Conservation (phyloP, 1,140 invertebrate genomes). For the Drosophila nikananu region DNA sequence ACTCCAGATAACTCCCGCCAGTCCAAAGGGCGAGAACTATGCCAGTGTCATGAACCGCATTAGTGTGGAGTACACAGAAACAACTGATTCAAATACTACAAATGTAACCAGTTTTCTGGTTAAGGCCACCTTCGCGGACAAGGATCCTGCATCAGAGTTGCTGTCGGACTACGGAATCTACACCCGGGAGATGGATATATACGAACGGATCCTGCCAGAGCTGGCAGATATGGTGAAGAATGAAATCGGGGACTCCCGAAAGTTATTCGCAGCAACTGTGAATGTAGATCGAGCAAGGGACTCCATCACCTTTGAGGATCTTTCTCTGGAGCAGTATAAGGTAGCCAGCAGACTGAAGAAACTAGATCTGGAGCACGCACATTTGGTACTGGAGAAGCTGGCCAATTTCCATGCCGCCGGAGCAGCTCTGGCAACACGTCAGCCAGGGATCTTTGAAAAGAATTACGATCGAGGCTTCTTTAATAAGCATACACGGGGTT, state of each 20-base stretch:
- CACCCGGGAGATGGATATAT: conserved; percentile 71
- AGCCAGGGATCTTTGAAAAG: conserved; percentile 48
- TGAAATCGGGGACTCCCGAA: conserved; percentile 57
- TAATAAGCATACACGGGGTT: conserved; percentile 53
- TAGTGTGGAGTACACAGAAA: conserved; percentile 34
- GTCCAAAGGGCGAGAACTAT: conserved; percentile 76
- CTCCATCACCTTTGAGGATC: conserved; percentile 75
- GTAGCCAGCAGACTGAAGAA: conserved; percentile 86
- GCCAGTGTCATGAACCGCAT: conserved; percentile 72
- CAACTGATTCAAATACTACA: conserved; percentile 1
- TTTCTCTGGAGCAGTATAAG: conserved; percentile 85
- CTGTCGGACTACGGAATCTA: conserved; percentile 59
- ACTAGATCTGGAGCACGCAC: conserved; percentile 85
- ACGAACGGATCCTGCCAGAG: conserved; percentile 63
- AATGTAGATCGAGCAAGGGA: conserved; percentile 59
- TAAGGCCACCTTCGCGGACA: conserved; percentile 61
- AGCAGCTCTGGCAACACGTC: conserved; percentile 40
- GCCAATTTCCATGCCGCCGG: conserved; percentile 86
- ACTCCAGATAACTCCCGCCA: conserved; percentile 52
- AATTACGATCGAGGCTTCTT: conserved; percentile 70
- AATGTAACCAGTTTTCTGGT: conserved; percentile 48
- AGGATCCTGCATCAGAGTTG: conserved; percentile 50
- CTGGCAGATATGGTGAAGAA: conserved; percentile 37
- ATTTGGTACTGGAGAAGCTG: conserved; percentile 86
- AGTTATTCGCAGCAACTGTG: conserved; percentile 68